Percentiles rank a stretch among this genome's conserved stretches.
These are phyloP conservation scores for Machaerirhynchus nigripectus DNA, from an alignment of 2,113 vertebrate genomes.

Conservation along the genomic window DNA sequence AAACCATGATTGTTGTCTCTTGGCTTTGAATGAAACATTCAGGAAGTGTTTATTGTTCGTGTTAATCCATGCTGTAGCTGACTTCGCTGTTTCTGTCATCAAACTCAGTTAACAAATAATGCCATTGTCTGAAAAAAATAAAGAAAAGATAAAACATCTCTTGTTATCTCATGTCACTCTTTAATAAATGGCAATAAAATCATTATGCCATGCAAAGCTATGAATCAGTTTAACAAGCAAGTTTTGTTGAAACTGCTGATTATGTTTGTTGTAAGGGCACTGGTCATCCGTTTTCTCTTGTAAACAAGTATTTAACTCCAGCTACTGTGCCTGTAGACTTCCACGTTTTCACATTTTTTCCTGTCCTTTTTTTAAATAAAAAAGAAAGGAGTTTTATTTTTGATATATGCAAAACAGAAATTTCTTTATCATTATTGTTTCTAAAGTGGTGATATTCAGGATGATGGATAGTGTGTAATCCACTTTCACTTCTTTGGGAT, in stretches of 20 bases:
- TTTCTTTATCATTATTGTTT: not conserved
- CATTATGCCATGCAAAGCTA: slow-evolving; percentile 16
- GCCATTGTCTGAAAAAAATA: slow-evolving; percentile 32
- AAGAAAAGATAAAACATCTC: slow-evolving; percentile 14
- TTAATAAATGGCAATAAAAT: slow-evolving; percentile 45
- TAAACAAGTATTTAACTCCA: slow-evolving; percentile 4
- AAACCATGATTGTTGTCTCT: slow-evolving; percentile 20
- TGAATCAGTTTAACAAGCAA: slow-evolving; percentile 33
- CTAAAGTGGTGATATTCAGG: not conserved
- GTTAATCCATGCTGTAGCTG: slow-evolving; percentile 40
- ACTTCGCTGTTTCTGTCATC: slow-evolving; percentile 31
- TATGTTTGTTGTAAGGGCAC: slow-evolving; percentile 3
- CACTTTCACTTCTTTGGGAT: not conserved
- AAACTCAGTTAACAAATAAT: slow-evolving; percentile 30
- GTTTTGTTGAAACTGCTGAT: slow-evolving; percentile 45
- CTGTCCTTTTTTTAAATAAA: not conserved
- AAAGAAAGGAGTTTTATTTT: not conserved
- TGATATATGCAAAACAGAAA: not conserved
- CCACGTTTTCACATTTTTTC: not conserved
- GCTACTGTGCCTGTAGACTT: not conserved
- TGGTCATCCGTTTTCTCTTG: slow-evolving; percentile 6
- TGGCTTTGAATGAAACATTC: slow-evolving; percentile 23
- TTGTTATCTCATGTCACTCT: not conserved
- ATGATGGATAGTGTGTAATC: not conserved
- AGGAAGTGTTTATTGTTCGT: slow-evolving; percentile 43